Conservation (phyloP, 2,888 invertebrate species). For the Polietes domitor region DNA sequence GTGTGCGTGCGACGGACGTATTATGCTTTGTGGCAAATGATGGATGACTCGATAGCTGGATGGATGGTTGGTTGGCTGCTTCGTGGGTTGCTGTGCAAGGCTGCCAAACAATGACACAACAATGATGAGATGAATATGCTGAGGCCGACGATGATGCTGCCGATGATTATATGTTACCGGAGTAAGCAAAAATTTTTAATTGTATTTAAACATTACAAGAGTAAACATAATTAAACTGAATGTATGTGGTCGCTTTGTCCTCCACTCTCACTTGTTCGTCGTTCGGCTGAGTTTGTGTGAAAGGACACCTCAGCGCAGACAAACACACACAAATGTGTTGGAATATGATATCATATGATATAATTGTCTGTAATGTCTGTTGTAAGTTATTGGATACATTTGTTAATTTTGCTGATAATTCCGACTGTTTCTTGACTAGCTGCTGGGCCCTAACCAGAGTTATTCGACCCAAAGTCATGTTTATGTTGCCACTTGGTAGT, state of each 20-base stretch:
- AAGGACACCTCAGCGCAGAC: neutral
- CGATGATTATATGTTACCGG: conserved; percentile 37
- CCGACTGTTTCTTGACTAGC: too few species aligned
- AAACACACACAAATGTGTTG: neutral
- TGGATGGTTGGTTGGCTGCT: neutral
- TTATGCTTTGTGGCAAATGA: neutral
- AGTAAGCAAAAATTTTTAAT: conserved; percentile 59
- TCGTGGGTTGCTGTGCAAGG: neutral
- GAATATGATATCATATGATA: neutral
- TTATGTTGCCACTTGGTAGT: too few species aligned
- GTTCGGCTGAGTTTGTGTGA: neutral
- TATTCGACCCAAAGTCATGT: too few species aligned
- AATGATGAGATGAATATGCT: conserved; percentile 21
- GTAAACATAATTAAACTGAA: conserved; percentile 58
- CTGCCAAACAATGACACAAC: conserved; percentile 15
- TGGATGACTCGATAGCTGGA: neutral
- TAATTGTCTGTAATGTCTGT: conserved; percentile 19
- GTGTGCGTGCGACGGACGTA: neutral
- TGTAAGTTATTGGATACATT: conserved; percentile 16
- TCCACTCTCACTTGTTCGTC: neutral
- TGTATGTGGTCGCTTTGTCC: neutral
- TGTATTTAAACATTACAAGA: conserved; percentile 59
- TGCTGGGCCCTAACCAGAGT: too few species aligned
- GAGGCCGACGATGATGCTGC: conserved; percentile 4
- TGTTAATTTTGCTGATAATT: neutral